Base-by-base conservation (phyloP, 2,113 vertebrate species). In the Capreolus pygargus region DNA sequence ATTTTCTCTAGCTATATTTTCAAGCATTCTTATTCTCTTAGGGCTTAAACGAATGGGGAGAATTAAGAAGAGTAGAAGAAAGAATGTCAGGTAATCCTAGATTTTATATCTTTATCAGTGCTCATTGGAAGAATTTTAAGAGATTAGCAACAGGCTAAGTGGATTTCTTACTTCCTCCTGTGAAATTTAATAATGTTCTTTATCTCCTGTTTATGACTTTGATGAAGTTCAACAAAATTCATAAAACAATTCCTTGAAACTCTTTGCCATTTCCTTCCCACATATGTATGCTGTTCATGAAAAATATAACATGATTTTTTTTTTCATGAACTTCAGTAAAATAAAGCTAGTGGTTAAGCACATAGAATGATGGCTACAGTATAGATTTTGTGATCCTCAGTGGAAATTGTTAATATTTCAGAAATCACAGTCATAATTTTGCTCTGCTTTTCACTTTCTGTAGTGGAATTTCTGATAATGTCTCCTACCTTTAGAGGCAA, bases 141-240 rank as follows among this genome's bases (percentile, higher is more conserved):
- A 98, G 98, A 98, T 98, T 97, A 98, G 95, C 86, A 95, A 97
- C 89, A 98, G 93, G 43, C 89, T 98, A 98, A 98, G 97, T 98
- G 98, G 97, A 98, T 98, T 98, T 97, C 39, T 70, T 94, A 93
- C 96, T 97, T 97, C 97, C 97, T 95, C 95, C 96, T 97, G 97
- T 97, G 98, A 98, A 96, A 97, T 97, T 95, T 98, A 98, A 98
- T 98, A 97, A 98, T 97, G 86, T 97, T 94, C 93, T 96, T 98
- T 95, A 96, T 93, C 91, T 89, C 16, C 6, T 88, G 61, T 82
- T 96, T 97, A 84, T 74, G 50, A 36, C 93, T 97, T 97, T 95
- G 52, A 97, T 96, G 76, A 88, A 96, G 88, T 94, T 93, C 87
- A 97, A 95, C 55, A 89, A 95, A 83, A 95, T 79, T 95, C 97